These are phyloP conservation scores for Leptinotarsa juncta DNA, from an alignment of 2,888 invertebrate species.

Conservation along the genomic window DNA sequence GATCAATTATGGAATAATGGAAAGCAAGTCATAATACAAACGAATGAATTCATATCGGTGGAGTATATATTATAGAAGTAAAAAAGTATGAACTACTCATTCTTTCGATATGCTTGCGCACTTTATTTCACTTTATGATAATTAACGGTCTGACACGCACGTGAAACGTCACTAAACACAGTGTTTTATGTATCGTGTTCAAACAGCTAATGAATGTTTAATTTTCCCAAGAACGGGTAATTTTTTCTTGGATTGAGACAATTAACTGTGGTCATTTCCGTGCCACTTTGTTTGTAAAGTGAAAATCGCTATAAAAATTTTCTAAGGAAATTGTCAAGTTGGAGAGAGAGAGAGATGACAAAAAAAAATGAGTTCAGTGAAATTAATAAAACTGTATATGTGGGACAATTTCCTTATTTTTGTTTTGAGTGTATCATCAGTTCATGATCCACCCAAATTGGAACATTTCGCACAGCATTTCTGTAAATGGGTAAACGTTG, in stretches of 20 bases:
- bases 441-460: too few species aligned
- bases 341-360: background rate
- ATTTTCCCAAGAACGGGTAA: conserved; percentile 20
- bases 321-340: background rate
- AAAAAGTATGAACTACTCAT: conserved; percentile 7
- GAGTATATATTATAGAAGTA: background rate
- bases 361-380: background rate
- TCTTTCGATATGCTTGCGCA: conserved; percentile 10
- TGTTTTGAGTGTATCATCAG: too few species aligned
- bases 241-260: conserved; percentile 12
- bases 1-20: too few species aligned
- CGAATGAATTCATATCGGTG: background rate
- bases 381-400: too few species aligned
- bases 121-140: conserved; percentile 29
- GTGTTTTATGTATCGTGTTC: conserved; percentile 34
- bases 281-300: background rate
- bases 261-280: background rate
- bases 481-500: too few species aligned
- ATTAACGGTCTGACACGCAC: conserved; percentile 31
- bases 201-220: conserved; percentile 32
- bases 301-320: background rate
- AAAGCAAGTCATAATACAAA: too few species aligned
- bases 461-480: too few species aligned
- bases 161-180: conserved; percentile 25
- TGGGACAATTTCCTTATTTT: too few species aligned